Evolutionary conservation across 2,797 vertebrate species (phyloP).

Genomic region (Tadarida brasiliensis): DNA sequence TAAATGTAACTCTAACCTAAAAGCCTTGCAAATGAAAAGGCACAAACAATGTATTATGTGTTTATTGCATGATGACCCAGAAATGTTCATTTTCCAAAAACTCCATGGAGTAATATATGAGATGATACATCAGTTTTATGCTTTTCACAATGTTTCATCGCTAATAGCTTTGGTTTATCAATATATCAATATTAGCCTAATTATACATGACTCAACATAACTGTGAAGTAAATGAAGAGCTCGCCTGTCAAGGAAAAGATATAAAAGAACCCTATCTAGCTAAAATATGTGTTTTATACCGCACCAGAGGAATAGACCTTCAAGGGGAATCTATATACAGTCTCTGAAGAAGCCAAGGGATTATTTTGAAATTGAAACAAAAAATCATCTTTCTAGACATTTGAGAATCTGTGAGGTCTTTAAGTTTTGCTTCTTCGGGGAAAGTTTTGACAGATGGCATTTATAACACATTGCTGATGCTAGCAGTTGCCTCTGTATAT

Average conservation of each 20-base stretch:
- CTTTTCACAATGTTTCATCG: slow-evolving; percentile 52
- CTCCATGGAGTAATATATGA: slow-evolving; percentile 26
- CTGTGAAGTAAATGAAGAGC: slow-evolving; percentile 31
- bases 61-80: slow-evolving; percentile 27
- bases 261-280: background rate
- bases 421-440: slow-evolving; percentile 53
- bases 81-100: slow-evolving; percentile 55
- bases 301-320: background rate
- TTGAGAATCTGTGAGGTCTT: slow-evolving; percentile 1
- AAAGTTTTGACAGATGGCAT: background rate
- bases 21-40: background rate
- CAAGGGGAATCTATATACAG: background rate
- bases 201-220: slow-evolving; percentile 59
- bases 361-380: slow-evolving; percentile 28
- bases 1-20: slow-evolving; percentile 22
- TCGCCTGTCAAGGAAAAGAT: slow-evolving; percentile 8
- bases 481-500: background rate
- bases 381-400: slow-evolving; percentile 30
- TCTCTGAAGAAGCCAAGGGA: background rate
- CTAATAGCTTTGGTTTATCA: slow-evolving; percentile 25
- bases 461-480: background rate
- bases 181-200: slow-evolving; percentile 60
- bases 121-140: slow-evolving; percentile 62
- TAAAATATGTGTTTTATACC: background rate
- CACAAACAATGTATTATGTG: background rate